Conservation (phyloP, 2,797 vertebrate genomes). For the Pogonophryne albipinna region DNA sequence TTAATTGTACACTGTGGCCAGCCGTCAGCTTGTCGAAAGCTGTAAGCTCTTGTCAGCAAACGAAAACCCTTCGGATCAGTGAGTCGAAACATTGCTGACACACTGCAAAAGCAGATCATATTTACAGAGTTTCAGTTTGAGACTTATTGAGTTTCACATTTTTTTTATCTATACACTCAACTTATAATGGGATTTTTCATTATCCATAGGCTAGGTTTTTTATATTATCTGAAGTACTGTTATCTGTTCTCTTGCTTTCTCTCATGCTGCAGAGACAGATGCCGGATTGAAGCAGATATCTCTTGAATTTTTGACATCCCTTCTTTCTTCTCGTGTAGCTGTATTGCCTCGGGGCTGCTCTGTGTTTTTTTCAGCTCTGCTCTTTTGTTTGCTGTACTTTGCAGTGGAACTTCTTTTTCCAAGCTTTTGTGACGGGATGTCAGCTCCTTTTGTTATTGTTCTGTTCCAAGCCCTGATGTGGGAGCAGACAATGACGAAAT, state of each 20-base stretch:
- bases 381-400: conserved; percentile 38
- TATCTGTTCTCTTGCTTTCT: background rate
- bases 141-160: background rate
- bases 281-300: conserved; percentile 1
- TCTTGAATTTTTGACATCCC: conserved; percentile 32
- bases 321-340: conserved; percentile 13
- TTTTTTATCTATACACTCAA: conserved; percentile 5
- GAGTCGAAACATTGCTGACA: conserved; percentile 47
- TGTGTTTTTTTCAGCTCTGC: conserved; percentile 31
- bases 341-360: background rate
- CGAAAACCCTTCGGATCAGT: conserved; percentile 22
- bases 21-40: conserved; percentile 13
- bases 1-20: conserved; percentile 1
- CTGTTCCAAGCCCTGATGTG: conserved; percentile 26
- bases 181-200: background rate
- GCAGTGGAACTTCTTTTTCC: conserved; percentile 22
- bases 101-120: conserved; percentile 14
- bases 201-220: background rate
- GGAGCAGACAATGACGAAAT: conserved; percentile 35
- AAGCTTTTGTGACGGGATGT: conserved; percentile 8
- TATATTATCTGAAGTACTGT: background rate
- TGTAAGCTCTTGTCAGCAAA: conserved; percentile 32
- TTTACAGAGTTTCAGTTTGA: conserved; percentile 6
- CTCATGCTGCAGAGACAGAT: conserved; percentile 14
- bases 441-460: conserved; percentile 15